A percentile compares a stretch with the other conserved stretches of the same genome.
Conservation (phyloP, 2,797 vertebrate genomes). For the Oryzias sinensis region DNA sequence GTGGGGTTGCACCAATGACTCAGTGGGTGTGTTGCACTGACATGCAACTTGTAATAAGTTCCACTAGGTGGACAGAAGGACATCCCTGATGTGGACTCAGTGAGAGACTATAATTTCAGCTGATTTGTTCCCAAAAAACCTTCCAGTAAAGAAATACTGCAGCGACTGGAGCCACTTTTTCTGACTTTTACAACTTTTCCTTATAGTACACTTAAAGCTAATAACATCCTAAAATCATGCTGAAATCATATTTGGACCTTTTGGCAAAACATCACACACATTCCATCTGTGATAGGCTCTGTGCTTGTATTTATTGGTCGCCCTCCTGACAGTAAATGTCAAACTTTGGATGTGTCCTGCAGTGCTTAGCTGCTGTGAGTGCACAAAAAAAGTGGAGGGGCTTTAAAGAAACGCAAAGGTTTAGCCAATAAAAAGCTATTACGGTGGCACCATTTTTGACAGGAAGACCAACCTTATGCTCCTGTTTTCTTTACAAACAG, state of each 20-base stretch:
- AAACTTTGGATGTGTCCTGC: conserved; percentile 38
- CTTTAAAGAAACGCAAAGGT: conserved; percentile 24
- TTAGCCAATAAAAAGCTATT: conserved; percentile 30
- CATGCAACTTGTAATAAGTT: conserved; percentile 57
- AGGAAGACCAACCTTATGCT: conserved; percentile 21
- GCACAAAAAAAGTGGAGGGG: conserved; percentile 29
- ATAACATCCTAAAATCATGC: conserved; percentile 45
- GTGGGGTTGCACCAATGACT: conserved; percentile 39
- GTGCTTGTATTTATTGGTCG: conserved; percentile 56
- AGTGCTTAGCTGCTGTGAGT: conserved; percentile 34
- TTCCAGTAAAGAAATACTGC: conserved; percentile 33
- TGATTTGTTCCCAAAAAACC: conserved; percentile 22
- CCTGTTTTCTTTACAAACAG: conserved; percentile 7
- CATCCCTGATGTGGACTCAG: conserved; percentile 25
- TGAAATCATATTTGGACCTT: conserved; percentile 58
- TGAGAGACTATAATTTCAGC: conserved; percentile 42
- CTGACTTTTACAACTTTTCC: conserved; percentile 52
- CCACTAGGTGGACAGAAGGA: conserved; percentile 36
- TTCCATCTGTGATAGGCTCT: conserved; percentile 39
- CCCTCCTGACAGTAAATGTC: conserved; percentile 60
- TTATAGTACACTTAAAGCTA: conserved; percentile 42
- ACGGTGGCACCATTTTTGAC: conserved; percentile 28
- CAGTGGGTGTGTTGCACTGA: conserved; percentile 50
- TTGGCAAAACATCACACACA: conserved; percentile 66
- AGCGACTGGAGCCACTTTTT: conserved; percentile 27